Evolutionary conservation across 1,140 invertebrate genomes (phyloP).

Genomic region (Holotrichia oblita): DNA sequence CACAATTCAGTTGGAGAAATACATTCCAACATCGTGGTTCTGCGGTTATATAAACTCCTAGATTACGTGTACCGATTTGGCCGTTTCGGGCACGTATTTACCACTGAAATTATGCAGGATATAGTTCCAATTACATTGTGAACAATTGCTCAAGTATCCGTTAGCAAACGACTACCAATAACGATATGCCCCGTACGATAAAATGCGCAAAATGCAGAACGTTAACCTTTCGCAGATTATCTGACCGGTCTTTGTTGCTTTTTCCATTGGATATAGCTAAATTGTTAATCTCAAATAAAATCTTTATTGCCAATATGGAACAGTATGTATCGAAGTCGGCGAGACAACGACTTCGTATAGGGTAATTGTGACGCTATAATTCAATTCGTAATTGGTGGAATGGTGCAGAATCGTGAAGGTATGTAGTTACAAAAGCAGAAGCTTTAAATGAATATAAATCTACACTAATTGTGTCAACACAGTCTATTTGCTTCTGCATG

Average conservation of each 20-base stretch:
- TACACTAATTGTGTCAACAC: background rate
- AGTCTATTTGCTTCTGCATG: too few species aligned
- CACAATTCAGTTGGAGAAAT: background rate
- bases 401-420: background rate
- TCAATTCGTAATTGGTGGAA: conserved; percentile 1
- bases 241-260: conserved; percentile 6
- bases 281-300: conserved; percentile 36
- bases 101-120: conserved; percentile 33
- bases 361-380: background rate
- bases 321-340: background rate
- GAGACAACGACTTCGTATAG: background rate
- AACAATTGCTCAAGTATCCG: conserved; percentile 35
- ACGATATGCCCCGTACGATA: conserved; percentile 15
- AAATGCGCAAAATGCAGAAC: conserved; percentile 30
- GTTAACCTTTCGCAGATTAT: conserved; percentile 33
- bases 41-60: conserved; percentile 5
- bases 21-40: conserved; percentile 18
- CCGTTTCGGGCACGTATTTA: conserved; percentile 28
- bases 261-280: conserved; percentile 10
- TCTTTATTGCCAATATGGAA: conserved; percentile 35
- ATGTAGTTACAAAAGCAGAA: background rate
- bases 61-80: conserved; percentile 28
- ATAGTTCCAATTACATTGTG: conserved; percentile 33
- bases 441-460: background rate
- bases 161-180: conserved; percentile 31